These are phyloP conservation scores for Drosophila prosaltans DNA, from an alignment of 1,140 invertebrate species.

Conservation along the genomic window DNA sequence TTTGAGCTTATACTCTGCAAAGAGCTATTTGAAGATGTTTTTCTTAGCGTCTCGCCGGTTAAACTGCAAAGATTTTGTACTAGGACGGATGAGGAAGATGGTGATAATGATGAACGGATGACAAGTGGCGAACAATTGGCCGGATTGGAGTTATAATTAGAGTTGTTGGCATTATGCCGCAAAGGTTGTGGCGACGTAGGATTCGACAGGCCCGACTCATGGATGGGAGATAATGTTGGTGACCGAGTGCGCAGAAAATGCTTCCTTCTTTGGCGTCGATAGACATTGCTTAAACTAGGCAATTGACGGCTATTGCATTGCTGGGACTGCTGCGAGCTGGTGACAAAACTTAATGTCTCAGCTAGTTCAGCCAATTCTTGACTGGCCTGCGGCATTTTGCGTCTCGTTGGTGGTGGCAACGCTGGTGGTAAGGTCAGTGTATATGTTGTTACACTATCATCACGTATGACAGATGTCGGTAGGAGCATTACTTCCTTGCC, in stretches of 20 bases:
- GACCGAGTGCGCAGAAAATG: slow-evolving; percentile 84
- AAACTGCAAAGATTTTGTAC: slow-evolving; percentile 66
- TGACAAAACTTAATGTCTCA: slow-evolving; percentile 83
- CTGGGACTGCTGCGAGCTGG: slow-evolving; percentile 29
- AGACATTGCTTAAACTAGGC: slow-evolving; percentile 64
- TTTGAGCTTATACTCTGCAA: slow-evolving; percentile 75
- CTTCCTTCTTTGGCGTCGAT: slow-evolving; percentile 82
- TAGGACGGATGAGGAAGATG: slow-evolving; percentile 45
- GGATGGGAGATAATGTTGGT: slow-evolving; percentile 88
- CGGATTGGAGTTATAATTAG: slow-evolving; percentile 54
- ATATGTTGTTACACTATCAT: slow-evolving; percentile 71
- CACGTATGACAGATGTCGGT: slow-evolving; percentile 81
- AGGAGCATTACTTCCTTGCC: slow-evolving; percentile 70
- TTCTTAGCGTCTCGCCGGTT: slow-evolving; percentile 57
- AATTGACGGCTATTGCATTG: slow-evolving; percentile 46
- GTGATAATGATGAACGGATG: slow-evolving; percentile 22
- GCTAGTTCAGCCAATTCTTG: slow-evolving; percentile 84
- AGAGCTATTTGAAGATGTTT: slow-evolving; percentile 70
- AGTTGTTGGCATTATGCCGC: slow-evolving; percentile 57
- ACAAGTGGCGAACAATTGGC: slow-evolving; percentile 59
- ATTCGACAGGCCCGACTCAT: slow-evolving; percentile 89
- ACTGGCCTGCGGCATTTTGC: slow-evolving; percentile 83
- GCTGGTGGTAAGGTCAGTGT: slow-evolving; percentile 82
- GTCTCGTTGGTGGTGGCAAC: slow-evolving; percentile 83
- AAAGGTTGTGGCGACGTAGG: slow-evolving; percentile 86